Evolutionary conservation across 2,888 invertebrate species (phyloP).

Genomic region (Priocnemis perturbator): DNA sequence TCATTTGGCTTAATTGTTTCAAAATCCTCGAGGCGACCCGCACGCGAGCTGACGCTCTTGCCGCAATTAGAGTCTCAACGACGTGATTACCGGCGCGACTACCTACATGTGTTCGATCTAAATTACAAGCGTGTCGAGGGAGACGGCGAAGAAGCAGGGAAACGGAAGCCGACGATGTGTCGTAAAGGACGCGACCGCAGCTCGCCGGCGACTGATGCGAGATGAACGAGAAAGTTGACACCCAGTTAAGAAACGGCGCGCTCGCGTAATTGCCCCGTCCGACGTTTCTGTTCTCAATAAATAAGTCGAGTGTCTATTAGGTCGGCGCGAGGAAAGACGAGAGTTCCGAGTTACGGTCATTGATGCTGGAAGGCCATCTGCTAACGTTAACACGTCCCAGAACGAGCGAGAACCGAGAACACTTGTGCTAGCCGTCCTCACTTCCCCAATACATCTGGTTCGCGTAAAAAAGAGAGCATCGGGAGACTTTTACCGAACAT

Average conservation of each 20-base stretch:
- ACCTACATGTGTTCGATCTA: slow-evolving; percentile 55
- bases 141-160: slow-evolving; percentile 26
- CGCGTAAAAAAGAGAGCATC: slow-evolving; percentile 59
- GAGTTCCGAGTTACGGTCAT: slow-evolving; percentile 55
- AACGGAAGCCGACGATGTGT: slow-evolving; percentile 55
- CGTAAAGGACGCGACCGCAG: slow-evolving; percentile 5
- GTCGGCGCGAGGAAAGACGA: slow-evolving; percentile 35
- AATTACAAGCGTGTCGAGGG: slow-evolving; percentile 38
- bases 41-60: slow-evolving; percentile 18
- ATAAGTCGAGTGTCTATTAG: slow-evolving; percentile 59
- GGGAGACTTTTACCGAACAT: slow-evolving; percentile 18
- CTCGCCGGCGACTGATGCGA: slow-evolving; percentile 40
- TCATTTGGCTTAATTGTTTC: slow-evolving; percentile 7
- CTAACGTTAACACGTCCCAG: slow-evolving; percentile 53
- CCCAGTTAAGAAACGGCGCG: slow-evolving; percentile 34
- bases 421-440: background rate
- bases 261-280: slow-evolving; percentile 44
- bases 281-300: slow-evolving; percentile 62
- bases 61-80: slow-evolving; percentile 26
- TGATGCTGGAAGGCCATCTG: slow-evolving; percentile 49
- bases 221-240: slow-evolving; percentile 61
- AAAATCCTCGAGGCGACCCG: background rate
- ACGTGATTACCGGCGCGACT: slow-evolving; percentile 33
- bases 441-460: slow-evolving; percentile 55
- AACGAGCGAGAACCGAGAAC: slow-evolving; percentile 37